Conservation (phyloP, 2,113 vertebrate species). For the Microtus oregoni region DNA sequence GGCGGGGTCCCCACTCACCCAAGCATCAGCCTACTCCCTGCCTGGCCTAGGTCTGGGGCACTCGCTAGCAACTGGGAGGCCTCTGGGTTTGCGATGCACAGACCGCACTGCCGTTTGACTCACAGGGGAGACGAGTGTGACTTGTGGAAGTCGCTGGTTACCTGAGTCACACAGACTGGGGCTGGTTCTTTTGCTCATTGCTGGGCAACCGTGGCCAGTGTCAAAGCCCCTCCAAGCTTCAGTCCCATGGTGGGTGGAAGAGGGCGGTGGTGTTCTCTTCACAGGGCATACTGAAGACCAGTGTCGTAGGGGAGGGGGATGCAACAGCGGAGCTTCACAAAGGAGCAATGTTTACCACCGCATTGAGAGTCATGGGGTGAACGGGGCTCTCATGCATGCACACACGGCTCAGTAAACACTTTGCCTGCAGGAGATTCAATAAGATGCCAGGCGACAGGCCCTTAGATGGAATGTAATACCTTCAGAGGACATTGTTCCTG, state of each 20-base stretch:
- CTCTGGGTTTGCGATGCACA: background rate
- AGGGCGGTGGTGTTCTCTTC: background rate
- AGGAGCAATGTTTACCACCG: background rate
- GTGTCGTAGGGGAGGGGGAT: background rate
- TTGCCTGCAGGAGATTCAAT: background rate
- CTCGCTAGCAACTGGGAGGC: background rate
- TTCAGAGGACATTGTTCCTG: background rate
- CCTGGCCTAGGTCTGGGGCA: background rate
- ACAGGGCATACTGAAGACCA: background rate
- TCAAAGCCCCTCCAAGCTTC: background rate
- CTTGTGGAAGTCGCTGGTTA: background rate
- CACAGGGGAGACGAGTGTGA: background rate
- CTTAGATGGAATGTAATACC: background rate
- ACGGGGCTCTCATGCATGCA: fast-evolving
- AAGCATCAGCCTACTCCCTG: background rate
- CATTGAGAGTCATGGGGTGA: fast-evolving
- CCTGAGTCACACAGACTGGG: background rate
- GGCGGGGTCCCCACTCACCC: background rate
- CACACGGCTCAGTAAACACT: background rate
- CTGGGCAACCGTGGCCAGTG: background rate
- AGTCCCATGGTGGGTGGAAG: background rate
- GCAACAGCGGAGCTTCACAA: background rate
- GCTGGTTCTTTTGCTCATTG: background rate
- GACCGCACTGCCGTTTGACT: background rate
- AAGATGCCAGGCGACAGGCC: background rate